Base-by-base conservation (phyloP, 2,113 vertebrate genomes). In the Dicaeum eximium region DNA sequence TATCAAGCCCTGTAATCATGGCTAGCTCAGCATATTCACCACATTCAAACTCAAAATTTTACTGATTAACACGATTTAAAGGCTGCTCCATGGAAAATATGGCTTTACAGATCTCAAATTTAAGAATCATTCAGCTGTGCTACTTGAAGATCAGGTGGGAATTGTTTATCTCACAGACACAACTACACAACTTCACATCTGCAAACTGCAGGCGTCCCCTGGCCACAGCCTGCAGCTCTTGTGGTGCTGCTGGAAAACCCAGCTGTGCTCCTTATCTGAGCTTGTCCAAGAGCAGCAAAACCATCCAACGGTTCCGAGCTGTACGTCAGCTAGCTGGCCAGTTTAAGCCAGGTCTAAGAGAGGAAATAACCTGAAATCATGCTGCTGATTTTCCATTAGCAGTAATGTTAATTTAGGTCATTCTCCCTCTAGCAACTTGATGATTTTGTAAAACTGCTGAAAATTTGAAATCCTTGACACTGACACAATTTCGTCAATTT, bases 231-330 rank as follows among this genome's bases (percentile, higher is more conserved):
- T 2, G 0, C 38, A 73, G 42, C 53, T 56, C 57, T 20, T 12
- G 22, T 12, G 30, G 48, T 0, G 0, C 56, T 65, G 50, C 3
- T 47, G 40, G 19, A 31, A 87, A 80, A 70, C 8, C 23, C 51
- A 53, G 65, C n/a, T 47, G 37, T 8, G 66, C 44, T 77, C 37
- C 62, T 54, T 15, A 33, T 5, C 62, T 21, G 9, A 69, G 45
- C 22, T n/a, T 11, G 31, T 13, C 44, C 9, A 56, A 65, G 54
- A 47, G 61, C n/a, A 90, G 53, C 44, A 24, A 3, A 90, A 69
- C 20, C 5, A 0, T 3, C 3, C 0, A 6, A 15, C 7, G 2
- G 18, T 17, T 73, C 66, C 53, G 44, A 75, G 40, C 58, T 58
- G 11, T 6, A 28, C 3, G 1, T 7, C 42, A 61, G 15, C 16